A percentile compares a stretch with the other conserved stretches of the same genome.
These are phyloP conservation scores for Orthonychiurus folsomi DNA, from an alignment of 2,888 invertebrate species.

Conservation along the genomic window DNA sequence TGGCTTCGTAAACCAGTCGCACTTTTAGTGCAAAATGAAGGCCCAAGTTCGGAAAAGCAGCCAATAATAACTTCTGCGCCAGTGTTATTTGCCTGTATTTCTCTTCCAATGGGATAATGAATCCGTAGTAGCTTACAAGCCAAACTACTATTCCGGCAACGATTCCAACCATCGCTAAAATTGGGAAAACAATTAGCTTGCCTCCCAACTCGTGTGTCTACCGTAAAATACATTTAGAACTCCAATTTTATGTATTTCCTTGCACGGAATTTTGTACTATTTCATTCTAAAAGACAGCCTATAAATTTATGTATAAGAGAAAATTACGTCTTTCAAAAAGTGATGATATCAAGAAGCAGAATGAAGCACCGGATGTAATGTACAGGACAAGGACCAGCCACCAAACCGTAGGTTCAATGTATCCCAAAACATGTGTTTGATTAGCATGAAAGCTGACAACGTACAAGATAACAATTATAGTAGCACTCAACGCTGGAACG, in stretches of 20 bases:
- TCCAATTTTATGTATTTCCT: too few species aligned
- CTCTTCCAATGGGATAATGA: slow-evolving; percentile 32
- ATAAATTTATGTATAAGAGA: too few species aligned
- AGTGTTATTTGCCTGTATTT: slow-evolving; percentile 30
- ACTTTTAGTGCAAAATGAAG: slow-evolving; percentile 40
- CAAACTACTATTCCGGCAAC: slow-evolving; percentile 41
- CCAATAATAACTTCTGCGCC: slow-evolving; percentile 34
- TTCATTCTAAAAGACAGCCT: too few species aligned
- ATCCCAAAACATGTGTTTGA: slow-evolving; percentile 25
- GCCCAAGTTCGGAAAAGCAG: slow-evolving; percentile 41
- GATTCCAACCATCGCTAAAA: slow-evolving; percentile 37
- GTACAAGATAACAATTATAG: slow-evolving; percentile 44
- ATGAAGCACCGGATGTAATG: slow-evolving; percentile 44
- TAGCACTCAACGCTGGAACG: slow-evolving; percentile 43
- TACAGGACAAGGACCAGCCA: slow-evolving; percentile 46
- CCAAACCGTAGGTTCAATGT: slow-evolving; percentile 35
- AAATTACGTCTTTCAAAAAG: slow-evolving; percentile 47
- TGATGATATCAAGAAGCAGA: slow-evolving; percentile 46
- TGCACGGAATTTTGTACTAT: too few species aligned
- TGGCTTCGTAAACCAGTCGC: background rate
- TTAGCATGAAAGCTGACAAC: slow-evolving; percentile 39
- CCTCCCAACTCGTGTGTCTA: too few species aligned
- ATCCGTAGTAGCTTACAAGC: slow-evolving; percentile 40
- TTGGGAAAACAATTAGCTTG: background rate
- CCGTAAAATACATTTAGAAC: too few species aligned